These are phyloP conservation scores for Coluber constrictor DNA, from an alignment of 2,797 vertebrate genomes.

Conservation along the genomic window DNA sequence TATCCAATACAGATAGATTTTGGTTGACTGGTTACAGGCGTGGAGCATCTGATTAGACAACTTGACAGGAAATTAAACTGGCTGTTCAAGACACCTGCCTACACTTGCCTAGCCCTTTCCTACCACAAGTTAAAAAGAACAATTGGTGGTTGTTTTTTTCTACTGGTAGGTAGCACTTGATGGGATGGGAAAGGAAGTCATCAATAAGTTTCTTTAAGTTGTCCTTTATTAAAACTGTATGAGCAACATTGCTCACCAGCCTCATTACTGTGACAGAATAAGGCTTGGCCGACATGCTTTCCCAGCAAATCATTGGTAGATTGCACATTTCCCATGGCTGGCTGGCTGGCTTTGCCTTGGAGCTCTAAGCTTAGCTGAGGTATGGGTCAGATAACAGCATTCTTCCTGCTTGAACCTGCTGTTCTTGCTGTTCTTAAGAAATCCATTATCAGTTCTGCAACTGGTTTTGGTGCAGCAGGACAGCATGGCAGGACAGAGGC, in stretches of 20 bases:
- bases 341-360: background rate
- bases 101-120: background rate
- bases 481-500: background rate
- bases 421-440: background rate
- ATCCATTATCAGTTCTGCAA: background rate
- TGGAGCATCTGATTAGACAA: background rate
- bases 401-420: background rate
- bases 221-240: background rate
- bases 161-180: background rate
- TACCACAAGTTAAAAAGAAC: background rate
- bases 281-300: background rate
- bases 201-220: background rate
- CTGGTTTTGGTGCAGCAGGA: background rate
- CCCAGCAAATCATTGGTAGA: background rate
- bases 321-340: background rate
- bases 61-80: background rate
- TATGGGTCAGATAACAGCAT: background rate
- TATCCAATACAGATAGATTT: background rate
- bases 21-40: background rate
- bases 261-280: background rate
- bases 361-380: background rate
- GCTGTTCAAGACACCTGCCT: background rate
- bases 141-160: background rate
- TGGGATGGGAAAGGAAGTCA: background rate
- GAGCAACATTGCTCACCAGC: background rate